Conservation (phyloP, 1,140 invertebrate genomes). For the Drosophila tsacasi region DNA sequence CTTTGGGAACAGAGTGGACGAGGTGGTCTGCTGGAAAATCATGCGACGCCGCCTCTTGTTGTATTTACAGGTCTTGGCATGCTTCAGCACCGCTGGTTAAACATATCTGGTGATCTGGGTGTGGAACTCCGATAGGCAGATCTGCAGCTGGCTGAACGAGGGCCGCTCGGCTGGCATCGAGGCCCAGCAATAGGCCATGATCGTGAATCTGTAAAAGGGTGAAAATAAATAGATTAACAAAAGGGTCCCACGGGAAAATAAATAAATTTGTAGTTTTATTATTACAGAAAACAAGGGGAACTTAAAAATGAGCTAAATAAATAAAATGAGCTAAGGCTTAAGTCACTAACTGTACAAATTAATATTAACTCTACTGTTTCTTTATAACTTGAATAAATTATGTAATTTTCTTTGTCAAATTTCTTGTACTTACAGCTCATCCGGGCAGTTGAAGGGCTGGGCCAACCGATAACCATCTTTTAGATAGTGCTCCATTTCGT, state of each 20-base stretch:
- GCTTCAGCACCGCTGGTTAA: slow-evolving; percentile 85
- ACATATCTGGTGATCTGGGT: slow-evolving; percentile 93
- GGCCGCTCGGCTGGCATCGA: slow-evolving; percentile 94
- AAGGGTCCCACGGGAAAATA: neutral
- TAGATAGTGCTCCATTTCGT: slow-evolving; percentile 96
- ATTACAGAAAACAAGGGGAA: neutral
- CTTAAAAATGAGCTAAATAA: neutral
- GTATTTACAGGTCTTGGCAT: slow-evolving; percentile 82
- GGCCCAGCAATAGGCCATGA: slow-evolving; percentile 98
- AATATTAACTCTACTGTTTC: neutral
- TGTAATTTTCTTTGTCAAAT: neutral
- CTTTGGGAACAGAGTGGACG: slow-evolving; percentile 76
- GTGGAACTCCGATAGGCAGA: slow-evolving; percentile 94
- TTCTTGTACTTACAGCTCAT: slow-evolving; percentile 93
- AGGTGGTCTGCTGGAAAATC: slow-evolving; percentile 71
- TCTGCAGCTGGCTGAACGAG: slow-evolving; percentile 93
- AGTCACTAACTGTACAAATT: neutral
- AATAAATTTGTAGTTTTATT: too few relatives aligned
- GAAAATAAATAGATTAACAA: slow-evolving; percentile 5
- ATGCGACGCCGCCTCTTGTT: slow-evolving; percentile 76
- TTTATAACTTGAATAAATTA: neutral
- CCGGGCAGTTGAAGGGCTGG: slow-evolving; percentile 97
- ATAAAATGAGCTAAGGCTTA: too few relatives aligned
- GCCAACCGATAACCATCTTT: slow-evolving; percentile 95
- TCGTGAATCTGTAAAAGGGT: slow-evolving; percentile 90